Conservation (phyloP, 2,113 vertebrate genomes). For the Diglossa brunneiventris region DNA sequence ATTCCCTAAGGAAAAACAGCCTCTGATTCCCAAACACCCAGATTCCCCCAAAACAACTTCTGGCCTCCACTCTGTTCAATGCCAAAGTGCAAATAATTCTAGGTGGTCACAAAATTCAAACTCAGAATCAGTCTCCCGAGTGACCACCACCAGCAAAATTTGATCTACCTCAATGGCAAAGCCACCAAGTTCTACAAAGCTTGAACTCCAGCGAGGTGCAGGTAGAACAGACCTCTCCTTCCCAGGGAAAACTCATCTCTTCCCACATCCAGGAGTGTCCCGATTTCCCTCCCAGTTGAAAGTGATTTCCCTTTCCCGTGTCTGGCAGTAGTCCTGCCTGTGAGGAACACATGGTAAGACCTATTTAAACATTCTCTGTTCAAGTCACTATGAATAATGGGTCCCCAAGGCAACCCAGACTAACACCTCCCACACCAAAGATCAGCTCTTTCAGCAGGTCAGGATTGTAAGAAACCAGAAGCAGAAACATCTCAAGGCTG, state of each 20-base stretch:
- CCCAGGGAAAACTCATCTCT: not conserved
- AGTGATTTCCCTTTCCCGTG: not conserved
- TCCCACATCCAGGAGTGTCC: not conserved
- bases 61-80: not conserved
- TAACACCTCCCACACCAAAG: not conserved
- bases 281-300: not conserved
- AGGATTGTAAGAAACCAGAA: not conserved
- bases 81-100: fast-evolving
- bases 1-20: not conserved
- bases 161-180: not conserved
- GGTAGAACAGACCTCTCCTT: not conserved
- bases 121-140: not conserved
- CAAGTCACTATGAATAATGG: not conserved
- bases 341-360: not conserved
- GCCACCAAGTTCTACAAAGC: not conserved
- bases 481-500: not conserved
- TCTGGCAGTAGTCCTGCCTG: not conserved
- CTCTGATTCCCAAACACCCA: not conserved
- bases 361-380: not conserved
- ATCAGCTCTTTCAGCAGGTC: not conserved
- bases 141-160: fast-evolving
- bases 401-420: not conserved
- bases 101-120: not conserved
- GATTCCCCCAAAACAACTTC: not conserved
- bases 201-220: fast-evolving